These are phyloP conservation scores for Crotalus tigris DNA, from an alignment of 2,113 vertebrate genomes.

Conservation along the genomic window DNA sequence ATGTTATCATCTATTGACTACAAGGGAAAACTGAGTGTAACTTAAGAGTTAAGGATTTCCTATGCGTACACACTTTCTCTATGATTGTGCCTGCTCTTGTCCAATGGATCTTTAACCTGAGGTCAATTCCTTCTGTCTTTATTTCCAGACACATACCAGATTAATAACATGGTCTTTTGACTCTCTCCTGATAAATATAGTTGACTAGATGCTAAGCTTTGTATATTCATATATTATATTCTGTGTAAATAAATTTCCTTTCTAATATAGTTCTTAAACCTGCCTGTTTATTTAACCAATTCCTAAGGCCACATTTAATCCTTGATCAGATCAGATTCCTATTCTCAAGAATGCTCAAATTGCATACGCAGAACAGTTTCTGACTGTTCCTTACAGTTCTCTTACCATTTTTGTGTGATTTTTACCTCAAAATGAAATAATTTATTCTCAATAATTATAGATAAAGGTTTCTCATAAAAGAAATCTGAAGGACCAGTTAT, in stretches of 20 bases:
- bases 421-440: background rate
- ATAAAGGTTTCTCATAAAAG: background rate
- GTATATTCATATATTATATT: background rate
- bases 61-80: background rate
- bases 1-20: background rate
- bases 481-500: background rate
- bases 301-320: background rate
- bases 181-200: background rate
- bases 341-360: background rate
- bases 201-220: background rate
- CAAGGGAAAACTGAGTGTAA: background rate
- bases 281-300: background rate
- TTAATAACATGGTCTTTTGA: background rate
- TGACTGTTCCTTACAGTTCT: background rate
- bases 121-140: background rate
- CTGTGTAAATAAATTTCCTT: background rate
- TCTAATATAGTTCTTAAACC: background rate
- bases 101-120: background rate
- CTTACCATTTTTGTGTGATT: background rate
- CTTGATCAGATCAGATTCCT: background rate
- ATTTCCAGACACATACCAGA: background rate
- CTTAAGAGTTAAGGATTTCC: background rate
- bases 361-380: background rate
- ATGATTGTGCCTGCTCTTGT: background rate
- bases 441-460: background rate